Evolutionary conservation across 2,113 vertebrate species (phyloP).

Genomic region (Microtus richardsoni): DNA sequence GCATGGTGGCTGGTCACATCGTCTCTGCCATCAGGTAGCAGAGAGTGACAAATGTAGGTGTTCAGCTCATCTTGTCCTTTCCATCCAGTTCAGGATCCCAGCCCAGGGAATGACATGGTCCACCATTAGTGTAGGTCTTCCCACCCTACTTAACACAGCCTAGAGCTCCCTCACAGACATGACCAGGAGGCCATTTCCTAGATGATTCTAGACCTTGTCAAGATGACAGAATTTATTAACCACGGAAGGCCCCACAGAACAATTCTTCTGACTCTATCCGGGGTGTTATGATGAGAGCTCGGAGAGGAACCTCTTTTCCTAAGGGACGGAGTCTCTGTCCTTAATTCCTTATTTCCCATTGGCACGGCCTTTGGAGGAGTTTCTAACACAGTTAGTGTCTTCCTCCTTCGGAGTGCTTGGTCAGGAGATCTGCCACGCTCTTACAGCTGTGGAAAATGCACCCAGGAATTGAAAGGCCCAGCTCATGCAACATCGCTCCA

Average conservation of each 20-base stretch:
- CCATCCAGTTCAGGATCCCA: neutral
- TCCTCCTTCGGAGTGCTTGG: conserved; percentile 61
- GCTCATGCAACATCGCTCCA: conserved; percentile 74
- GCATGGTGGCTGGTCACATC: neutral
- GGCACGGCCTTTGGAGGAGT: conserved; percentile 35
- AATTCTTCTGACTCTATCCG: neutral
- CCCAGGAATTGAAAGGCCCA: conserved; percentile 74
- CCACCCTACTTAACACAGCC: neutral
- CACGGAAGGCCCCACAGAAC: neutral
- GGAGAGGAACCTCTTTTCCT: neutral
- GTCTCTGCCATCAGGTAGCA: neutral
- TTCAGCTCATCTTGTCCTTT: neutral
- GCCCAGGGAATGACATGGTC: neutral
- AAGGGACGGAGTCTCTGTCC: neutral
- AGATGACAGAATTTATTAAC: neutral
- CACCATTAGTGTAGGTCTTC: neutral
- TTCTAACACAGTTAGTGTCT: conserved; percentile 58
- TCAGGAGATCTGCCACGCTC: conserved; percentile 62
- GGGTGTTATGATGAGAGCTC: neutral
- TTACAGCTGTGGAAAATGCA: conserved; percentile 47
- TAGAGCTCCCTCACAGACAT: neutral
- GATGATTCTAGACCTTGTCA: neutral
- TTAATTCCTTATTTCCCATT: conserved; percentile 23
- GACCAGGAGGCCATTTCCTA: neutral
- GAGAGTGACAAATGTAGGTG: neutral